These are phyloP conservation scores for Setophaga petechia DNA, from an alignment of 2,113 vertebrate species.

Conservation along the genomic window DNA sequence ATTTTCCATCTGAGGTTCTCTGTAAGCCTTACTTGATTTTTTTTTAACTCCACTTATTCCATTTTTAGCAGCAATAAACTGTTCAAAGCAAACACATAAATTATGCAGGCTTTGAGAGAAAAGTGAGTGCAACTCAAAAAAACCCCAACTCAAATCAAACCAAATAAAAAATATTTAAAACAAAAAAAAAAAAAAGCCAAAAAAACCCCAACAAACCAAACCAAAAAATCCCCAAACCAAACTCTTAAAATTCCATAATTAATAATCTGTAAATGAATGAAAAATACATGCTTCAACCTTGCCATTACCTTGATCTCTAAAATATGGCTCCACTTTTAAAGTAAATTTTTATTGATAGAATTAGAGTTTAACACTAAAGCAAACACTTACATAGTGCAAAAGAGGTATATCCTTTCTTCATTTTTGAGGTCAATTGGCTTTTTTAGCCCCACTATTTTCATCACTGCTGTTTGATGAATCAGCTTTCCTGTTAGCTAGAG, in stretches of 20 bases:
- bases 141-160: not conserved
- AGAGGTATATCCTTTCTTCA: not conserved
- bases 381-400: constrained; percentile 26
- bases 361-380: constrained; percentile 29
- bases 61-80: not conserved
- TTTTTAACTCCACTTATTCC: not conserved
- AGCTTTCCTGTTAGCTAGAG: constrained; percentile 75
- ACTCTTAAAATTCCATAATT: not conserved
- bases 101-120: not conserved
- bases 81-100: not conserved
- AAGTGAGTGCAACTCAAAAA: not conserved
- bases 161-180: too few species aligned
- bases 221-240: fast-evolving
- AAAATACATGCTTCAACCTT: not conserved
- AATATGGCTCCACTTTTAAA: not conserved
- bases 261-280: not conserved
- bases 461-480: constrained; percentile 74
- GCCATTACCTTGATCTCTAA: not conserved
- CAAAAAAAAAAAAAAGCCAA: not conserved
- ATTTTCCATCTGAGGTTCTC: not conserved
- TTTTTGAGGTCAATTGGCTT: constrained; percentile 34
- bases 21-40: not conserved
- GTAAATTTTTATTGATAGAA: constrained; percentile 2
- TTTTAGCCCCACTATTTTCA: constrained; percentile 41
- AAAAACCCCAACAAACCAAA: not conserved